Base-by-base conservation (phyloP, 1,140 invertebrate genomes). In the Octopus sinensis region DNA sequence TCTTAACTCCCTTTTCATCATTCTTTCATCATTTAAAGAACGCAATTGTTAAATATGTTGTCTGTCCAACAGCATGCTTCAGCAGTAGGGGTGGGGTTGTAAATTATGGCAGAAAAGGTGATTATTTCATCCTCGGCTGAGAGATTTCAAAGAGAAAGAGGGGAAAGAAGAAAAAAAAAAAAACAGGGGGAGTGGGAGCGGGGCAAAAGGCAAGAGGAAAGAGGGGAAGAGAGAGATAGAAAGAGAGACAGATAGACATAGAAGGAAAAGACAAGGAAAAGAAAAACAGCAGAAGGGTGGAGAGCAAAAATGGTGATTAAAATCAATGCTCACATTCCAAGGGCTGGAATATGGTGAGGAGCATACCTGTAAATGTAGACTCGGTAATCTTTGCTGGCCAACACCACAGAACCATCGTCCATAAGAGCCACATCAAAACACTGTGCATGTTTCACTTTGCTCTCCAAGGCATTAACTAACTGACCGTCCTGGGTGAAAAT, bases 371-470 rank as follows among this genome's bases (percentile, higher is more conserved):
- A 99, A 89, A 99, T 97, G 92, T 99, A 99, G n/a, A 99, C 94
- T 54, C 97, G 94, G 91, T 99, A 99, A 91, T 99, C 98, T 92
- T 99, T 99, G 92, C 96, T 98, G 82, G 98, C 97, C 84, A 99
- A 92, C 6, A 99, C 98, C 51, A 99, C 97, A 75, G 96, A 98
- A n/a, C 97, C 97, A 90, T 99, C 97, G 90, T 99, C 98, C 95
- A 99, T 98, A 12, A 99, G 93, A 12, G 98, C 97, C 52, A 99
- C 97, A 90, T 99, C 98, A 91, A 99, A 99, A 92, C 98, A 99
- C 91, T 99, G 98, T 52, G 98, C 98, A 90, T 99, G 98, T 91
- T 99, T 99, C 76, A 99, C 98, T 91, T 99, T 99, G 87, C 96
- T 98, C 91, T 99, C 98, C 68, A 99, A 92, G 5, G 98, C 98